Evolutionary conservation across 2,797 vertebrate genomes (phyloP).

Genomic region (Hypotaenidia philippensis): DNA sequence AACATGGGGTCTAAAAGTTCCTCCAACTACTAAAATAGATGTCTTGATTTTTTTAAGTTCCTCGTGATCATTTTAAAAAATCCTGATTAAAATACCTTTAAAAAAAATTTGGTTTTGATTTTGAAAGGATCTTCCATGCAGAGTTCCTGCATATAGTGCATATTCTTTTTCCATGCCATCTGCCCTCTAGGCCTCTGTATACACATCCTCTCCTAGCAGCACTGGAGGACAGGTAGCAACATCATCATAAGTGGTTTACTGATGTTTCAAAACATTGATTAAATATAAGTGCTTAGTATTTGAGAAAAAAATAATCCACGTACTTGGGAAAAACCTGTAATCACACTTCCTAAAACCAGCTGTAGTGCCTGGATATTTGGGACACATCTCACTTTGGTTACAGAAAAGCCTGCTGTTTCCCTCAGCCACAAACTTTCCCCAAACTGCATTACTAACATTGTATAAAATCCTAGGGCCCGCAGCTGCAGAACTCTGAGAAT

Average conservation of each 20-base stretch:
- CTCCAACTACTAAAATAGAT: not conserved
- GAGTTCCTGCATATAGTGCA: not conserved
- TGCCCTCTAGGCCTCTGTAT: not conserved
- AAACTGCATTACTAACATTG: not conserved
- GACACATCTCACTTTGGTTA: not conserved
- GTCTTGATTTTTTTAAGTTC: not conserved
- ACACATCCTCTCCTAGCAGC: not conserved
- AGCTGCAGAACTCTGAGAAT: constrained; percentile 1
- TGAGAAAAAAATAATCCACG: not conserved
- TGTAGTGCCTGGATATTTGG: not conserved
- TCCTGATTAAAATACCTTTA: not conserved
- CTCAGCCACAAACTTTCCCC: not conserved
- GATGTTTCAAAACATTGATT: not conserved
- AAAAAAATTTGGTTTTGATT: constrained; percentile 41
- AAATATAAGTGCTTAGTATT: constrained; percentile 6
- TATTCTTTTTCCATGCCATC: not conserved
- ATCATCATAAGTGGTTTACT: not conserved
- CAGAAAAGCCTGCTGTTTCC: not conserved
- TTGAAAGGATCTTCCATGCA: not conserved
- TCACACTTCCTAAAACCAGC: not conserved
- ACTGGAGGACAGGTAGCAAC: not conserved
- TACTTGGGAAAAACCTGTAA: not conserved
- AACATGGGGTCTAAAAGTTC: not conserved
- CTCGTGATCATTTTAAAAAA: not conserved
- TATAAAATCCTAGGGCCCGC: constrained; percentile 54